Base-by-base conservation (phyloP, 2,888 invertebrate genomes). In the Synergus japonicus region DNA sequence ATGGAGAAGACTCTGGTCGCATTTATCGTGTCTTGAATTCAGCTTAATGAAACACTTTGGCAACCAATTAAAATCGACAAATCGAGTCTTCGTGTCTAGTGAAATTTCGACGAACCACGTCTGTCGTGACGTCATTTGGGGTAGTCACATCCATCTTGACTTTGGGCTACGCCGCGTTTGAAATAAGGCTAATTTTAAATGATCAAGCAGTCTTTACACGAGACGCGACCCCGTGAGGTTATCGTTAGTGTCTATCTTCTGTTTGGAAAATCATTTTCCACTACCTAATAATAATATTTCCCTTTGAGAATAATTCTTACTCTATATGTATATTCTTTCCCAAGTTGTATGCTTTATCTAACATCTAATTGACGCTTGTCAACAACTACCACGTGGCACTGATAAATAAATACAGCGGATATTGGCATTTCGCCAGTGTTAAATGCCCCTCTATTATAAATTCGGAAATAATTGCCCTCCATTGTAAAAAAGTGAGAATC, bases 321-420 rank as follows among this genome's bases (percentile, higher is more conserved):
- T 8, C 8, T 29, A 37, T 46, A 10, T 49, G 9, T 49, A 18
- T 1, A 18, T 1, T 7, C n/a, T n/a, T 9, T 54, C n/a, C 22
- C 8, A 10, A 43, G n/a, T 66, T 54, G n/a, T 10, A 44, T 13
- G 29, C 46, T 69, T 15, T 22, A 73, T 8, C 29, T 54, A 73
- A 49, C 44, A 73, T 8, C 29, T 54, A 73, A 49, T 73, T 73
- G 54, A 73, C 41, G 54, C 49, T n/a, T 73, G 73, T 73, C 73
- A 73, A 54, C 54, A 73, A 73, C n/a, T 73, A 49, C n/a, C 73
- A 54, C 54, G 73, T 73, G 73, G 54, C 49, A 54, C 49, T 66
- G 66, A 77, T 65, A 77, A 77, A 77, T 77, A 77, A 49, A 77
- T 77, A 77, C 65, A 65, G 46, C 18, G 22, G 49, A 65, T 41